Evolutionary conservation across 2,888 invertebrate genomes (phyloP).

Genomic region (Lepidonotus clava): DNA sequence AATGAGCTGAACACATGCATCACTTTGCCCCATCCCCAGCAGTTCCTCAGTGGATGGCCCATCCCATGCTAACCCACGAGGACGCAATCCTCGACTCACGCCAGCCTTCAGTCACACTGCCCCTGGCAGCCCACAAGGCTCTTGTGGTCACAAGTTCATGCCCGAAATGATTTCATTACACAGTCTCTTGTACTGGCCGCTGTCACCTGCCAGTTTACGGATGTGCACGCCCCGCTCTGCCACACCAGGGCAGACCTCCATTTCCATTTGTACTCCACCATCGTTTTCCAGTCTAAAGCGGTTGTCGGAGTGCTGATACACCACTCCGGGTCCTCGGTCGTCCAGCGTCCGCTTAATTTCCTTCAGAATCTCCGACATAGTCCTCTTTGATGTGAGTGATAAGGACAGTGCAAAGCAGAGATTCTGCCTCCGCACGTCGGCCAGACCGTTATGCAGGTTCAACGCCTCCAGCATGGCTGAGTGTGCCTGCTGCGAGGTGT

Average conservation of each 20-base stretch:
- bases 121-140: not conserved
- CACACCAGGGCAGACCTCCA: conserved; percentile 86
- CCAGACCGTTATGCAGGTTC: conserved; percentile 59
- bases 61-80: too few relatives aligned
- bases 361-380: conserved; percentile 85
- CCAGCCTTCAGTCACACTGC: not conserved
- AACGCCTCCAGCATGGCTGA: conserved; percentile 46
- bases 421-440: conserved; percentile 46
- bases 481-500: not conserved
- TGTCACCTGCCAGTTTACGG: conserved; percentile 92
- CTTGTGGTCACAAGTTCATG: conserved; percentile 82
- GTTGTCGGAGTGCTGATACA: conserved; percentile 67
- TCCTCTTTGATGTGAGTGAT: conserved; percentile 56
- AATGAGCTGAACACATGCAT: conserved; percentile 6
- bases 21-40: too few relatives aligned
- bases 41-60: too few relatives aligned
- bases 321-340: conserved; percentile 77
- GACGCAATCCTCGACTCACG: too few relatives aligned
- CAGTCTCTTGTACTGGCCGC: conserved; percentile 91
- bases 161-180: conserved; percentile 93
- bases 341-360: conserved; percentile 90
- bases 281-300: conserved; percentile 87
- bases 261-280: conserved; percentile 92
- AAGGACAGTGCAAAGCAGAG: conserved; percentile 49
- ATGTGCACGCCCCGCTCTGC: conserved; percentile 89